These are phyloP conservation scores for Limanda limanda DNA, from an alignment of 2,113 vertebrate species.

Conservation along the genomic window DNA sequence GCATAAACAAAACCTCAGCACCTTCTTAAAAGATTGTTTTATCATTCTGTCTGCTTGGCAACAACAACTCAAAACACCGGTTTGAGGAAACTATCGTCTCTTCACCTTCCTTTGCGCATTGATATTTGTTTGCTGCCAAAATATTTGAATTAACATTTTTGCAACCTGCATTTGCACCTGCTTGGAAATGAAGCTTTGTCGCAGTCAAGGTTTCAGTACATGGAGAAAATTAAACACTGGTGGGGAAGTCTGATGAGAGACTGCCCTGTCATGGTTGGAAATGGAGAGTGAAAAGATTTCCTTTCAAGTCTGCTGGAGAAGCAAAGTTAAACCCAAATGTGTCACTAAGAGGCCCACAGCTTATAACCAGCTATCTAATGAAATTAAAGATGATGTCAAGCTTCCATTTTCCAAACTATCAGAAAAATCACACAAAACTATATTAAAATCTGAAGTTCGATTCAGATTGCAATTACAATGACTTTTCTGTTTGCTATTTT, in stretches of 20 bases:
- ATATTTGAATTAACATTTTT: neutral
- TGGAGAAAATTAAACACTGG: neutral
- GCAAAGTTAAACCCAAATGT: slow-evolving; percentile 37
- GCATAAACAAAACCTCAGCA: slow-evolving; percentile 14
- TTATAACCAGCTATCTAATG: slow-evolving; percentile 25
- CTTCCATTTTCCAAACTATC: slow-evolving; percentile 18
- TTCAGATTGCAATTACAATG: neutral
- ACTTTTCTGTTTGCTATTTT: slow-evolving; percentile 17
- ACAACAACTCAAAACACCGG: neutral
- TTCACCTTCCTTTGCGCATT: neutral
- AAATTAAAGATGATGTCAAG: slow-evolving; percentile 16
- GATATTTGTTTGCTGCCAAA: neutral
- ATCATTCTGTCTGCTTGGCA: neutral
- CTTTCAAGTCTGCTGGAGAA: slow-evolving; percentile 1
- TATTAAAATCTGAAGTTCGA: neutral
- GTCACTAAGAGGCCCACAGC: slow-evolving; percentile 32
- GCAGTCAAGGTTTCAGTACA: slow-evolving; percentile 9
- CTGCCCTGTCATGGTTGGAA: no score
- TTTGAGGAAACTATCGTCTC: neutral
- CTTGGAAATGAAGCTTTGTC: slow-evolving; percentile 1
- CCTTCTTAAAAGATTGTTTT: neutral
- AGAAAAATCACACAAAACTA: neutral
- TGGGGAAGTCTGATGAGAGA: no score
- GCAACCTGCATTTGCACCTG: neutral
- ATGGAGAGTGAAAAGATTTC: no score